These are phyloP conservation scores for Cerceris rybyensis DNA, from an alignment of 2,888 invertebrate species.

Conservation along the genomic window DNA sequence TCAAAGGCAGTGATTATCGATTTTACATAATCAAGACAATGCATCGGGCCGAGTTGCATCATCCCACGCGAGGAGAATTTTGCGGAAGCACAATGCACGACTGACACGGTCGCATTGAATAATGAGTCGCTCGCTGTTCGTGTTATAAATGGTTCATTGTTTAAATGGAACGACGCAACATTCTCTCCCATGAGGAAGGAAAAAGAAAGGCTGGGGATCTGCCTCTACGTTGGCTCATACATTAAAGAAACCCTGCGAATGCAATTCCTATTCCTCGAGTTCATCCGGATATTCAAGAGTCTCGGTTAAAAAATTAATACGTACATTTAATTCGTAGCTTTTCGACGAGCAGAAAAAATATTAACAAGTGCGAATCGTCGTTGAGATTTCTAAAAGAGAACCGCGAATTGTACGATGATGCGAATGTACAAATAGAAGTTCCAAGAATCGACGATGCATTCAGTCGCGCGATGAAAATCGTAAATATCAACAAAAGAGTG, in stretches of 20 bases:
- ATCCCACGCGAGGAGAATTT: slow-evolving; percentile 36
- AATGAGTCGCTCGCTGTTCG: slow-evolving; percentile 46
- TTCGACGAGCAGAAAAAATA: too few species aligned
- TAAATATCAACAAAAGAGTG: too few species aligned
- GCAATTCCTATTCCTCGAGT: not conserved
- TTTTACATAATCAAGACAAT: slow-evolving; percentile 37
- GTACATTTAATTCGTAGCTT: too few species aligned
- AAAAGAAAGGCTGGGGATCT: slow-evolving; percentile 24
- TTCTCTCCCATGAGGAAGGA: slow-evolving; percentile 42
- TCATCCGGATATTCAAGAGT: not conserved
- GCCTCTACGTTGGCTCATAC: slow-evolving; percentile 21
- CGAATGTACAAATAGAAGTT: too few species aligned
- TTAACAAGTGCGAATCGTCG: too few species aligned
- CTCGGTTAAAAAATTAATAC: too few species aligned
- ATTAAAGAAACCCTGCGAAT: slow-evolving; percentile 18
- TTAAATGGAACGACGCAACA: slow-evolving; percentile 43
- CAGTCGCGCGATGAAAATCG: too few species aligned
- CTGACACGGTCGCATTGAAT: slow-evolving; percentile 60
- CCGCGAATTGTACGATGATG: too few species aligned
- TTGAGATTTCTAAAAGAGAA: too few species aligned
- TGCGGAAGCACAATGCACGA: slow-evolving; percentile 51
- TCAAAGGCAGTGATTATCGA: slow-evolving; percentile 5
- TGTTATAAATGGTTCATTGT: slow-evolving; percentile 52
- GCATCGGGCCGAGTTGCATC: slow-evolving; percentile 53
- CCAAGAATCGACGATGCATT: too few species aligned